phyloP scores from a whole-genome alignment of 2,113 vertebrate genomes.

The Xenopus borealis region DNA sequence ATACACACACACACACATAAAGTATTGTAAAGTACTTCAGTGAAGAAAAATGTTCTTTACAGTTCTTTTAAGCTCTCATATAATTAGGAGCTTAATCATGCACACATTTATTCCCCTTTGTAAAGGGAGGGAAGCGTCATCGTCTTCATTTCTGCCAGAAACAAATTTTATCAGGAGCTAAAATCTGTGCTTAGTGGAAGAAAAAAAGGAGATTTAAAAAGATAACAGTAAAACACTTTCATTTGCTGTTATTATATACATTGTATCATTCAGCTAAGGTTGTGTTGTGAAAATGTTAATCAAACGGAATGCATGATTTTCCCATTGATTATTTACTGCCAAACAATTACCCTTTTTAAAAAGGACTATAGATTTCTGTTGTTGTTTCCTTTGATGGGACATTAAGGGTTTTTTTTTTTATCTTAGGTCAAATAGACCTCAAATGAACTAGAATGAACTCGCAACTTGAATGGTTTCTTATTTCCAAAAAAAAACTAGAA shows the following conservation, averaged over 20 bases:
- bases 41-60: neutral
- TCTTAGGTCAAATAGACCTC: no score
- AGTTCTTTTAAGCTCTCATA: constrained; percentile 1
- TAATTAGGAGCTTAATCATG: constrained; percentile 9
- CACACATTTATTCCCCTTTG: constrained; percentile 12
- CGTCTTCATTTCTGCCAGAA: neutral
- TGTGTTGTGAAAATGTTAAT: no score
- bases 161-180: neutral
- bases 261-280: no score
- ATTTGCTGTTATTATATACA: neutral
- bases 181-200: neutral
- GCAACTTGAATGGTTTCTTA: no score
- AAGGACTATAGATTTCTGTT: no score
- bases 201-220: neutral
- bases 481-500: no score
- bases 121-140: constrained; percentile 1
- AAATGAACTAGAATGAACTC: no score
- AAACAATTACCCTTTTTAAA: no score
- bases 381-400: no score
- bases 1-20: neutral
- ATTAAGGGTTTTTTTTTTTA: no score
- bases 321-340: no score
- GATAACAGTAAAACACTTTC: neutral
- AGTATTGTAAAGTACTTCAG: neutral
- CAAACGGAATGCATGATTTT: no score